A percentile compares a stretch with the other conserved stretches of the same genome.
phyloP scores from a whole-genome alignment of 2,888 invertebrate genomes.

The Anodontia alba region DNA sequence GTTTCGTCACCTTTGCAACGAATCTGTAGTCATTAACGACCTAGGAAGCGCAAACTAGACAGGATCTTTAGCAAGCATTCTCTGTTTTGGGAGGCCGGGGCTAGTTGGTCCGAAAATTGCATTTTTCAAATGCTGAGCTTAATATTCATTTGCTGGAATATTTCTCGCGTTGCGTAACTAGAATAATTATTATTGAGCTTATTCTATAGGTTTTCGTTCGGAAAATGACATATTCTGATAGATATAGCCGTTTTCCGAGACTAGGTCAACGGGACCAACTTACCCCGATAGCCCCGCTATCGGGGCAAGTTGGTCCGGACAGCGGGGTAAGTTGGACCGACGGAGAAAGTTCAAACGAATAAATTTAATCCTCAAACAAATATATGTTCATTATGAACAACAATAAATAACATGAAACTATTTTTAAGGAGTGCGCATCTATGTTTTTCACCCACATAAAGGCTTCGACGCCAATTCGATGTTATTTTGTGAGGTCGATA shows the following conservation, averaged over 20 bases:
- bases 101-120: constrained; percentile 13
- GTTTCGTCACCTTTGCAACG: too few relatives aligned
- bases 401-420: too few relatives aligned
- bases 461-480: too few relatives aligned
- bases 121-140: background rate
- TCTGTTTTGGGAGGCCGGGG: constrained; percentile 10
- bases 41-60: too few relatives aligned
- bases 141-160: background rate
- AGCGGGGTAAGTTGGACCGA: background rate
- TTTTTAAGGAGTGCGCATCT: too few relatives aligned
- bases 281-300: constrained; percentile 2
- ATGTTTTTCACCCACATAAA: too few relatives aligned
- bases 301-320: background rate
- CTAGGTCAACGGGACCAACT: background rate
- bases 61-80: too few relatives aligned
- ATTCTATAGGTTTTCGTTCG: background rate
- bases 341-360: background rate
- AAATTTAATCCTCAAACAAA: background rate
- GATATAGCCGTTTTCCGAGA: constrained; percentile 6
- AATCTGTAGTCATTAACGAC: too few relatives aligned
- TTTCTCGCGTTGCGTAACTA: background rate
- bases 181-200: background rate
- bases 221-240: constrained; percentile 2
- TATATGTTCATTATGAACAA: background rate
- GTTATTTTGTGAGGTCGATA: too few relatives aligned